Base-by-base conservation (phyloP, 37 sponge, comb jelly and placozoan species). In the Cladorhizidae sp. region DNA sequence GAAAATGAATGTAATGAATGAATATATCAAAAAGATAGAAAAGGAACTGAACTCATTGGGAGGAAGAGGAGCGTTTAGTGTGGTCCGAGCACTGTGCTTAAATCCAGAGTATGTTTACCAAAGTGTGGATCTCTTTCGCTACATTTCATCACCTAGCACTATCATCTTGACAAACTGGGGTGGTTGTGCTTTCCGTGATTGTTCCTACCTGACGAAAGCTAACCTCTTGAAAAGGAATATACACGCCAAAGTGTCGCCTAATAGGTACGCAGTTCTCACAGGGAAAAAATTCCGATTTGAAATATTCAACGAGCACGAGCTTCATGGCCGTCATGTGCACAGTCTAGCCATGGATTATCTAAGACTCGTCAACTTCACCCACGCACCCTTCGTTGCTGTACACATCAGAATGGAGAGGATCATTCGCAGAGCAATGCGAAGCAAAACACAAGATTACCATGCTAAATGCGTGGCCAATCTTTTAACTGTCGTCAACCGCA, bases 371-470 rank as follows among this genome's bases (percentile, higher is more conserved):
- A 40, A 32, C 28, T 56, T 42, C 36, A 58, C 31, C 12, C 17
- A 54, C 0, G 59, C 74, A 9, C 1, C 1, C 7, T 80, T 76
- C 38, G 20, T 87, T 7, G 39, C 75, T 23, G 58, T 87, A 1
- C 87, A 87, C 57, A 40, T 87, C 18, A 21, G 87, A 39, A 55
- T 50, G 43, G 87, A 87, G 50, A 73, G 81, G 28, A 43, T 87
- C 22, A 59, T 77, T 18, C 54, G 56, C 56, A 17, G 28, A 55
- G 73, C 45, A 21, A 25, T 62, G 43, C 21, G 28, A 39, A 9
- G 20, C 31, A 67, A 21, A 14, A 21, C 5, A 14, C 26, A 32
- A 65, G 17, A 65, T 2, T 65, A 65, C 67, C 36, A 65, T 32
- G 3, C 32, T 33, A 17, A 2, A 32, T 65, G 67, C 35, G 8